phyloP scores from a whole-genome alignment of 2,113 vertebrate species.

The Phalacrocorax brasilianus region DNA sequence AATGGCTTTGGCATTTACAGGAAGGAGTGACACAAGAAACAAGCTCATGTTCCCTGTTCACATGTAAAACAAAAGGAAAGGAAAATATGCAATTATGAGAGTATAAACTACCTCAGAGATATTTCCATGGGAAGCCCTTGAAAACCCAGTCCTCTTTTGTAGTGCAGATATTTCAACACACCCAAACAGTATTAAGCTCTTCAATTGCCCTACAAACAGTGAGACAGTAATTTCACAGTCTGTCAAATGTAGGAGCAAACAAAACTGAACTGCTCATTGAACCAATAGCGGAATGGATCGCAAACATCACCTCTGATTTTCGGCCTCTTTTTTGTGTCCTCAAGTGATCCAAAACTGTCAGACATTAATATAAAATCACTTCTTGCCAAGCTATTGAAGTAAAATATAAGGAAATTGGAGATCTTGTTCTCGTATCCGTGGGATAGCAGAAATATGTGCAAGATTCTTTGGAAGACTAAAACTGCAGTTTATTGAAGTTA shows the following conservation, averaged over 20 bases:
- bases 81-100: neutral
- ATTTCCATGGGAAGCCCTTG: neutral
- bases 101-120: neutral
- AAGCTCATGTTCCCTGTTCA: neutral
- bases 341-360: neutral
- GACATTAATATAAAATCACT: neutral
- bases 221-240: neutral
- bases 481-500: neutral
- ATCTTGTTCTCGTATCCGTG: fast-evolving
- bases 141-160: neutral
- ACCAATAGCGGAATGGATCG: neutral
- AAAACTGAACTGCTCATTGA: neutral
- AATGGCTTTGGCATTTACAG: neutral
- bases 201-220: neutral
- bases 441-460: neutral
- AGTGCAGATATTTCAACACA: neutral
- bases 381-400: neutral
- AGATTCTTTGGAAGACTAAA: neutral
- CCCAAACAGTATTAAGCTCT: neutral
- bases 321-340: neutral
- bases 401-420: neutral
- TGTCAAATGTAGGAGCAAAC: neutral
- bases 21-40: neutral
- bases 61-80: neutral
- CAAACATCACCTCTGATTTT: neutral